phyloP scores from a whole-genome alignment of 1,140 invertebrate species.

The Eriocheir sinensis region DNA sequence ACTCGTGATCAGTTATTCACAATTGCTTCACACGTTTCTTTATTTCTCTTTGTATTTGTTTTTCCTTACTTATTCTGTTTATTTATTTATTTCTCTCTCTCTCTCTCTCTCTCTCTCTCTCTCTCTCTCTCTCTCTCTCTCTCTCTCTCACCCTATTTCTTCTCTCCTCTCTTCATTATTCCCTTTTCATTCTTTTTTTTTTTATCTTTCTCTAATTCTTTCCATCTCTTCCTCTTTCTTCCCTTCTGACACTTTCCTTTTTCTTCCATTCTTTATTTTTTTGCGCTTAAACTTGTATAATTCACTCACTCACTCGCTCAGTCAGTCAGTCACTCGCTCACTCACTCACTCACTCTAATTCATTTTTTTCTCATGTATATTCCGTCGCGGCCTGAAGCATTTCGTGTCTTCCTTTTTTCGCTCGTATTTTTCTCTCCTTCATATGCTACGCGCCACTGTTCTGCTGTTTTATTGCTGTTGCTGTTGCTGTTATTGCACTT shows the following conservation, averaged over 20 bases:
- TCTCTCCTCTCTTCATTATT: not conserved
- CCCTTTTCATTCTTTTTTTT: too few relatives aligned
- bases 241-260: not conserved
- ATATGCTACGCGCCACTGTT: too few relatives aligned
- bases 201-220: too few relatives aligned
- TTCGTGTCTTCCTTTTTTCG: too few relatives aligned
- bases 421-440: too few relatives aligned
- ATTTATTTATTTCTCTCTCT: not conserved
- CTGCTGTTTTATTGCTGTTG: too few relatives aligned
- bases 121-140: not conserved
- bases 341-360: not conserved
- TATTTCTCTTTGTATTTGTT: not conserved
- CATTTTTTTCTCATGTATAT: too few relatives aligned
- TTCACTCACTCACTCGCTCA: constrained; percentile 8
- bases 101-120: not conserved
- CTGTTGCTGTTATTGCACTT: too few relatives aligned
- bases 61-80: not conserved
- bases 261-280: not conserved
- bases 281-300: too few relatives aligned
- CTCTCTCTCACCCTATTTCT: not conserved
- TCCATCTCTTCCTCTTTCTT: not conserved
- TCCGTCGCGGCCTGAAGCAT: too few relatives aligned
- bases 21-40: not conserved
- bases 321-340: not conserved
- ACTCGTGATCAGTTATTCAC: too few relatives aligned